A percentile compares a stretch with the other conserved stretches of the same genome.
Evolutionary conservation across 2,888 invertebrate genomes (phyloP).

Genomic region (Torymus aiolomorphi): DNA sequence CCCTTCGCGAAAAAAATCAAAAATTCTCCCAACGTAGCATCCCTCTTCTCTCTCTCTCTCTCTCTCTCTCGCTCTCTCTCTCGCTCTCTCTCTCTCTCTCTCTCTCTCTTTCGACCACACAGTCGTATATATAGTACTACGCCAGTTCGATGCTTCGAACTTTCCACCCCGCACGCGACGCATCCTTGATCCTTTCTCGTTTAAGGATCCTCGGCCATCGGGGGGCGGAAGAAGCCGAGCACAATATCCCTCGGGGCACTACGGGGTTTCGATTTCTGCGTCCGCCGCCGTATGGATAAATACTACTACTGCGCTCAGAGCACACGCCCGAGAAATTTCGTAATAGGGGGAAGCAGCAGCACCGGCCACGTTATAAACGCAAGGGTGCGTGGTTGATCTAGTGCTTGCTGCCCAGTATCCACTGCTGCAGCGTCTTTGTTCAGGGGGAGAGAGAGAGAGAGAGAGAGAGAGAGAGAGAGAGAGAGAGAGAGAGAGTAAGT

Average conservation of each 20-base stretch:
- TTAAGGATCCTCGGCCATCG: slow-evolving; percentile 33
- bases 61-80: too few relatives aligned
- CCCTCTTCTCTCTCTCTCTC: too few relatives aligned
- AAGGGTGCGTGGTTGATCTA: too few relatives aligned
- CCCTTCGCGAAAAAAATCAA: slow-evolving; percentile 2
- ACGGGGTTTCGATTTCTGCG: slow-evolving; percentile 49
- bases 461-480: slow-evolving; percentile 14
- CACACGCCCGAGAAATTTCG: slow-evolving; percentile 26
- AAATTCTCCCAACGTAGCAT: slow-evolving; percentile 24
- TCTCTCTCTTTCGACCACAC: too few relatives aligned
- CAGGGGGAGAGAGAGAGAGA: not conserved
- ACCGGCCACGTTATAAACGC: not conserved
- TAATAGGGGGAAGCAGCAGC: not conserved
- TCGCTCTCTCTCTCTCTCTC: too few relatives aligned
- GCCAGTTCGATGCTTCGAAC: too few relatives aligned
- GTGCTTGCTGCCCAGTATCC: too few relatives aligned
- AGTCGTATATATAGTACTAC: too few relatives aligned
- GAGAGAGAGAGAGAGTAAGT: slow-evolving; percentile 19
- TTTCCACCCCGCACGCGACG: slow-evolving; percentile 14
- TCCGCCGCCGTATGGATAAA: not conserved
- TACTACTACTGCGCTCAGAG: not conserved
- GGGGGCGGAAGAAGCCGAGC: not conserved
- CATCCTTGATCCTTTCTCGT: slow-evolving; percentile 44
- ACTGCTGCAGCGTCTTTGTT: too few relatives aligned
- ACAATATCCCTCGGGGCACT: slow-evolving; percentile 36